phyloP scores from a whole-genome alignment of 1,140 invertebrate genomes.

The Cyrtorhinus lividipennis region DNA sequence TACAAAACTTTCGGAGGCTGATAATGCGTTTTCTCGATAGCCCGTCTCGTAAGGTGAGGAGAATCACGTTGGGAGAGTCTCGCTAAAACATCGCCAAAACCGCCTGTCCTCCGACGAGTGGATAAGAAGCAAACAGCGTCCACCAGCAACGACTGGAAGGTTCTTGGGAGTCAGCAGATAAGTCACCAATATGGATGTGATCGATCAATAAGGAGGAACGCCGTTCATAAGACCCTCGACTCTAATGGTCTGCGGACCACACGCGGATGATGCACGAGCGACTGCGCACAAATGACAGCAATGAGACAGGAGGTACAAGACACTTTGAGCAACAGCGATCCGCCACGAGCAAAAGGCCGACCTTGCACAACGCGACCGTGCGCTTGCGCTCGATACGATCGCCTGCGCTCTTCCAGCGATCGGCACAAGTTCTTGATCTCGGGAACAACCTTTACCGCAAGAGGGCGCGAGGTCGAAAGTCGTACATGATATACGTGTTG shows the following conservation, averaged over 20 bases:
- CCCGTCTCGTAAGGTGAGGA: too few relatives aligned
- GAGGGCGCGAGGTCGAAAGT: not conserved
- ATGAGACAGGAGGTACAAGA: slow-evolving; percentile 5
- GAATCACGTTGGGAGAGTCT: too few relatives aligned
- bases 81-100: too few relatives aligned
- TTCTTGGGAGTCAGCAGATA: too few relatives aligned
- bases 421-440: not conserved
- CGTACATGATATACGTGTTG: too few relatives aligned
- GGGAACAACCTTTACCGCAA: not conserved
- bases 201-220: not conserved
- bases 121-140: too few relatives aligned
- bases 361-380: not conserved
- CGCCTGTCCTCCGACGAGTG: too few relatives aligned
- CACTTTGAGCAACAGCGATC: not conserved
- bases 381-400: not conserved
- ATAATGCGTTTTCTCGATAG: too few relatives aligned
- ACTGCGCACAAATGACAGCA: not conserved
- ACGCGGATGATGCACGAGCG: slow-evolving; percentile 3
- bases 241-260: not conserved
- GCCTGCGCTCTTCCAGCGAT: not conserved
- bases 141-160: too few relatives aligned
- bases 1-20: too few relatives aligned
- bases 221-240: not conserved
- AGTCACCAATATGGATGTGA: slow-evolving; percentile 5
- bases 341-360: not conserved